A percentile compares a stretch with the other conserved stretches of the same genome.
These are phyloP conservation scores for Cephus cinctus DNA, from an alignment of 1,140 invertebrate genomes.

Conservation along the genomic window DNA sequence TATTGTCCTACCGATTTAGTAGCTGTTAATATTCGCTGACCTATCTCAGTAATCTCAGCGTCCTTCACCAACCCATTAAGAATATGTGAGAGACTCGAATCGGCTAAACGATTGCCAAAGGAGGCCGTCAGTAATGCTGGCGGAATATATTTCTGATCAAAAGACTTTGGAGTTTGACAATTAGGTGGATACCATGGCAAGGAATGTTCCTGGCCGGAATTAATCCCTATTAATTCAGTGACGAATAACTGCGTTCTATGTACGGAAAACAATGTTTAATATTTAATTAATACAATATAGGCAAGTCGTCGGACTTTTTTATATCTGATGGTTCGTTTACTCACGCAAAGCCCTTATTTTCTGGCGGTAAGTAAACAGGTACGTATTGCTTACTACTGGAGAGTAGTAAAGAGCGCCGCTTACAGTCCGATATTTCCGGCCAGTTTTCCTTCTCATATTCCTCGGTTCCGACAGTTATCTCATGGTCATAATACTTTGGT, in stretches of 20 bases:
- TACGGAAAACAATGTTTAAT: conserved; percentile 11
- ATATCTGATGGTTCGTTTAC: no score
- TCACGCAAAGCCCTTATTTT: conserved; percentile 77
- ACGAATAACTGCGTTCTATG: conserved; percentile 57
- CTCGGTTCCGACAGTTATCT: conserved; percentile 26
- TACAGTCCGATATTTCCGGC: conserved; percentile 32
- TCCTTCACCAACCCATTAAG: conserved; percentile 34
- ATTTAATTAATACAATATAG: no score
- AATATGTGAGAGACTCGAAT: conserved; percentile 24
- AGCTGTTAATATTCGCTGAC: conserved; percentile 71
- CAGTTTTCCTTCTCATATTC: conserved; percentile 34
- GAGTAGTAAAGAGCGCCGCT: conserved; percentile 19
- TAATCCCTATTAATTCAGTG: conserved; percentile 62
- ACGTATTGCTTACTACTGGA: conserved; percentile 35
- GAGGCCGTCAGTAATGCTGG: conserved; percentile 29
- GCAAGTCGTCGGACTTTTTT: no score
- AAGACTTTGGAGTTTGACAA: conserved; percentile 56
- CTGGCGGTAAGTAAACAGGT: conserved; percentile 68
- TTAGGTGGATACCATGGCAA: conserved; percentile 75
- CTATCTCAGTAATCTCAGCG: conserved; percentile 68
- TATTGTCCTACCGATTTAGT: conserved; percentile 63
- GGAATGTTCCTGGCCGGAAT: conserved; percentile 62
- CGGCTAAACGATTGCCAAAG: conserved; percentile 19
- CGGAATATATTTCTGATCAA: conserved; percentile 51
- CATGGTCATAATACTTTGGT: conserved; percentile 30